Evolutionary conservation across 2,113 vertebrate species (phyloP).

Genomic region (Verasper variegatus): DNA sequence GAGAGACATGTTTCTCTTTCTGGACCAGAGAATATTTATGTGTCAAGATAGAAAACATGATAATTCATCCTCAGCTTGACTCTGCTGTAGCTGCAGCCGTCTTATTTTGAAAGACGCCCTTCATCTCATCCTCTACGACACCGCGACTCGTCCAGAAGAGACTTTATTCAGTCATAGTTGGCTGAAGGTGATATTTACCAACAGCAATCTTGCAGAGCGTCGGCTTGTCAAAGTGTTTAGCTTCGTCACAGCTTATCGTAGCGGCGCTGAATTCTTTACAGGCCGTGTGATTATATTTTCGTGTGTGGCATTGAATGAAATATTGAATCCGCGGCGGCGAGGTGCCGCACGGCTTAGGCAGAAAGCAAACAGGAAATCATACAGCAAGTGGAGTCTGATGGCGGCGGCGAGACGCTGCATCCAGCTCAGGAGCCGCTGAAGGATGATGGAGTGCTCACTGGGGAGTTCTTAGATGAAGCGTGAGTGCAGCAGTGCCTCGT

Average conservation of each 20-base stretch:
- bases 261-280: background rate
- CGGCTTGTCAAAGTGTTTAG: background rate
- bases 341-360: background rate
- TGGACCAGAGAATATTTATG: background rate
- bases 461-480: constrained; percentile 56
- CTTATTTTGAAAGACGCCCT: background rate
- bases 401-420: constrained; percentile 6
- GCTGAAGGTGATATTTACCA: no score
- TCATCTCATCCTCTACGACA: background rate
- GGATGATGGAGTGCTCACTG: constrained; percentile 49
- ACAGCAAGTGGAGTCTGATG: constrained; percentile 2
- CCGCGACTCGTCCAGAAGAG: no score
- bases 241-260: background rate
- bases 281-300: no score
- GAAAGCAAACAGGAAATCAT: constrained; percentile 35
- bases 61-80: constrained; percentile 21
- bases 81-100: constrained; percentile 3
- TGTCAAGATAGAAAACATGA: background rate
- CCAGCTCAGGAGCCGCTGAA: constrained; percentile 20
- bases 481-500: constrained; percentile 47
- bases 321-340: background rate
- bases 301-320: background rate
- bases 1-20: background rate
- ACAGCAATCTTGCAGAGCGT: background rate
- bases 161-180: no score